Evolutionary conservation across 2,113 vertebrate species (phyloP), one percentile per base, ranked within the genome.

Genomic region (Neolamprologus longior): DNA sequence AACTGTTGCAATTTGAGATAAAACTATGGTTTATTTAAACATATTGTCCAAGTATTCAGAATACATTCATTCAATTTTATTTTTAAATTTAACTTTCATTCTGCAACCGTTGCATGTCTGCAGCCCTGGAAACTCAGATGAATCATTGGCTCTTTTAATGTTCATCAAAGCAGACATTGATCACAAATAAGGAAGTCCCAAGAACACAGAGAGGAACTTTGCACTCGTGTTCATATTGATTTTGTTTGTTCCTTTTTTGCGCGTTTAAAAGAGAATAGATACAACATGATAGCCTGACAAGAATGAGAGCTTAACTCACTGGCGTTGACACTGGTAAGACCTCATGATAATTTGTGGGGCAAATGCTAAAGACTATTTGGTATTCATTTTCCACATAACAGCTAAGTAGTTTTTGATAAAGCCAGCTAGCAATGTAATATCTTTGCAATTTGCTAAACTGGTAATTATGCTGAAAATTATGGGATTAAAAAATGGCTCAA

Each of bases 101-200:
- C 3, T 50, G 19, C 26, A 73, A 6, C 15, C 2, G 3, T 50
- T 47, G 11, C 28, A 24, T 31, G n/a, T 19, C 50, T 57, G 45
- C 24, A 33, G 21, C 21, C 17, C 3, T 28, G 35, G 55, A 71
- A 55, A 88, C 42, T 21, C 33, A 9, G 52, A 40, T 7, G 24
- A 87, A 81, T 10, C n/a, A 21, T 45, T 73, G 52, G 6, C 37
- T 52, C 66, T 53, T 84, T 80, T 86, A 7, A 37, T 78, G 26
- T 78, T 88, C 37, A 85, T 90, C 84, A 87, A 85, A 90, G 86
- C 35, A 63, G 9, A 54, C 66, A 90, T 85, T 71, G 71, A 81
- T 89, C 85, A 76, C 9, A 57, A 79, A 54, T 53, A 13, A 17
- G 26, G 11, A 26, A 26, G 42, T 55, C 82, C n/a, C 63, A 35